A percentile compares a stretch with the other conserved stretches of the same genome.
Evolutionary conservation across 2,113 vertebrate species (phyloP).

Genomic region (Rafetus swinhoei): DNA sequence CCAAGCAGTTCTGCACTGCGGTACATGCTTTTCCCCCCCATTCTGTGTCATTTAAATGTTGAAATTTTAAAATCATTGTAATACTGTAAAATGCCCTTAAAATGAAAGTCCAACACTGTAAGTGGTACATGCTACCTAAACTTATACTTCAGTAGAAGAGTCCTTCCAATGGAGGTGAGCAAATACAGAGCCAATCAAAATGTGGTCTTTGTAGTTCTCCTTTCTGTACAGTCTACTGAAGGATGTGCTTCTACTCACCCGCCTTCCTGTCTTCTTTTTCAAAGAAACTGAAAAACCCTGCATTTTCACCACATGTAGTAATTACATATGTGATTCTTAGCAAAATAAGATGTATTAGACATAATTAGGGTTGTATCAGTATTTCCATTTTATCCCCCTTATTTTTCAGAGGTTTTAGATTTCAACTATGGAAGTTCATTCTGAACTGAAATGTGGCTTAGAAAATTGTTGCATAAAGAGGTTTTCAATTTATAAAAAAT

Average conservation of each 20-base stretch:
- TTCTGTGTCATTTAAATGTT: background rate
- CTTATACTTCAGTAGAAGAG: background rate
- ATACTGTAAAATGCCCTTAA: background rate
- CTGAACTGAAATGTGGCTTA: background rate
- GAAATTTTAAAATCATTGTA: background rate
- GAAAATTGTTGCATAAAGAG: background rate
- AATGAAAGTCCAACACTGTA: background rate
- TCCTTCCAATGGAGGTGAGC: background rate
- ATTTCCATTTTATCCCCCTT: background rate
- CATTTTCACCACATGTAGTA: background rate
- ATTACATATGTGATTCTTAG: background rate
- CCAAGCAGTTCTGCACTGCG: background rate
- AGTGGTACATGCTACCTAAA: background rate
- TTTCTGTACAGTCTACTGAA: slow-evolving; percentile 8
- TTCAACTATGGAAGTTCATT: background rate
- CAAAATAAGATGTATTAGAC: background rate
- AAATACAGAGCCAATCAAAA: background rate
- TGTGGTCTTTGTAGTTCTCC: background rate
- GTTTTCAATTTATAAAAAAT: background rate
- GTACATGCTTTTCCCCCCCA: too few relatives aligned
- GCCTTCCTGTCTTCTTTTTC: slow-evolving; percentile 27
- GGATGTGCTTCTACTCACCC: background rate
- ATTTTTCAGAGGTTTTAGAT: background rate
- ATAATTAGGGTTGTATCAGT: background rate
- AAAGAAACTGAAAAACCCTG: background rate